phyloP scores from a whole-genome alignment of 2,113 vertebrate species.

The Tetrax tetrax region DNA sequence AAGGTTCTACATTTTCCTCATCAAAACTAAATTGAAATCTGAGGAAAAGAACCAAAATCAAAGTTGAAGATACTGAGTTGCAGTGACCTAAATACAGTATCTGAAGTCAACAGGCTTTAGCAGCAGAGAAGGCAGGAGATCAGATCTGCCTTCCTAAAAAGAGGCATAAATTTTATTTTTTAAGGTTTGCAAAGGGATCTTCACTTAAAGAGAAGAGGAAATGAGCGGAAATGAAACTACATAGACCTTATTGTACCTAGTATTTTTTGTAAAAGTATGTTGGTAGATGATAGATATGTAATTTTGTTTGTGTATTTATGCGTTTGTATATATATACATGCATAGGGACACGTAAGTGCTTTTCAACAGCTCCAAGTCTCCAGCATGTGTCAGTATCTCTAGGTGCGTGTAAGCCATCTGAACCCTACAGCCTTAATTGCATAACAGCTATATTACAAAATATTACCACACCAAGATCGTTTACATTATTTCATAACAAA shows the following conservation, averaged over 20 bases:
- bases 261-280: background rate
- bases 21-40: background rate
- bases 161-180: background rate
- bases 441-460: conserved; percentile 48
- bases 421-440: conserved; percentile 37
- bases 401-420: background rate
- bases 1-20: background rate
- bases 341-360: background rate
- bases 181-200: background rate
- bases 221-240: background rate
- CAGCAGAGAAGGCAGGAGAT: background rate
- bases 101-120: background rate
- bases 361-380: background rate
- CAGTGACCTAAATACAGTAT: background rate
- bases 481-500: conserved; percentile 70
- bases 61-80: background rate
- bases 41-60: background rate
- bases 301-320: background rate
- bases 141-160: background rate
- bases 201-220: background rate
- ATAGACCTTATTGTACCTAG: background rate
- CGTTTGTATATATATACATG: background rate
- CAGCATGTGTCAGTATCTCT: background rate
- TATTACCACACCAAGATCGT: conserved; percentile 12
- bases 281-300: background rate